Conservation (phyloP, 2,797 vertebrate genomes). For the Myotis daubentonii region DNA sequence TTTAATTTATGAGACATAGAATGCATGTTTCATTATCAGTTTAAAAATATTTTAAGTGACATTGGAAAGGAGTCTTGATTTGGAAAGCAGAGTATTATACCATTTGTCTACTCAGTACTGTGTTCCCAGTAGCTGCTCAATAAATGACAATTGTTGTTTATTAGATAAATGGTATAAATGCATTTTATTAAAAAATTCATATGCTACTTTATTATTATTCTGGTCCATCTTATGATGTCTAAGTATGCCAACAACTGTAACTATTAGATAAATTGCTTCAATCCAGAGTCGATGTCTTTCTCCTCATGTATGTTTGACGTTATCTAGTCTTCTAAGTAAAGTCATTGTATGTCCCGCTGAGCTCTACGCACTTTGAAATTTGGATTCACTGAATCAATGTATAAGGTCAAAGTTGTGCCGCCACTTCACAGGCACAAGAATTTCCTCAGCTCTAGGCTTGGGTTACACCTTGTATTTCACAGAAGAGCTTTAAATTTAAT, state of each 20-base stretch:
- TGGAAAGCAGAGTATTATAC: not conserved
- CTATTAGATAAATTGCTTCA: not conserved
- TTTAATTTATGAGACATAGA: not conserved
- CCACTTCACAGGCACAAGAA: not conserved
- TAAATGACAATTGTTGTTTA: not conserved
- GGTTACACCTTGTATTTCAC: not conserved
- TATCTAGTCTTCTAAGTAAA: slow-evolving; percentile 49
- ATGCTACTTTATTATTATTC: not conserved
- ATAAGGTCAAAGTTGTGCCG: not conserved
- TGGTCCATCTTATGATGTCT: not conserved
- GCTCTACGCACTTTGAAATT: slow-evolving; percentile 46
- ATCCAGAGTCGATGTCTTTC: not conserved
- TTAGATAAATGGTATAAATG: not conserved
- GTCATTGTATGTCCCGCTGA: not conserved
- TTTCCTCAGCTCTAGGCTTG: not conserved
- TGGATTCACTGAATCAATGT: slow-evolving; percentile 40
- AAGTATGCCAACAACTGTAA: not conserved
- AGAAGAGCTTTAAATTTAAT: slow-evolving; percentile 7
- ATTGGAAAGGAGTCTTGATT: not conserved
- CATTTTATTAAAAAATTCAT: slow-evolving; percentile 1
- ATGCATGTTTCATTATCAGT: not conserved
- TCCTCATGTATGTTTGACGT: not conserved
- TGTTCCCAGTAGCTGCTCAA: not conserved
- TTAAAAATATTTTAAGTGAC: slow-evolving; percentile 26
- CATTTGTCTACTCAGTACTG: not conserved